These are phyloP conservation scores for Cyanistes caeruleus DNA, from an alignment of 2,113 vertebrate species.

Conservation along the genomic window DNA sequence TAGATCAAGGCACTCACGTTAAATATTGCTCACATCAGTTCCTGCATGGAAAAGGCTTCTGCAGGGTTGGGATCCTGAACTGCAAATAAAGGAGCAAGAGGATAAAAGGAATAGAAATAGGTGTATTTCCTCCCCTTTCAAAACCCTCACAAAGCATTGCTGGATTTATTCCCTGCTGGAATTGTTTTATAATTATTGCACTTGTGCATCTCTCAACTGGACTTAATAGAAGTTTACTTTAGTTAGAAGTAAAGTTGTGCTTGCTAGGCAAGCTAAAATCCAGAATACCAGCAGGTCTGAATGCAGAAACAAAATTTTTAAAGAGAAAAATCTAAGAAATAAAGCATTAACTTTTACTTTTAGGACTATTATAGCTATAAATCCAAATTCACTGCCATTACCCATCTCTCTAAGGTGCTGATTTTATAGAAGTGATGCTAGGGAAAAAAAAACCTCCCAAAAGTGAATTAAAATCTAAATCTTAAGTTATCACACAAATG, in stretches of 20 bases:
- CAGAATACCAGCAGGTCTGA: not conserved
- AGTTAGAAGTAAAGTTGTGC: not conserved
- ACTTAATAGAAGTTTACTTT: not conserved
- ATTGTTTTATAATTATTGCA: not conserved
- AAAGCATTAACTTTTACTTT: not conserved
- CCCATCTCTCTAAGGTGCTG: not conserved
- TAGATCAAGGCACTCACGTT: not conserved
- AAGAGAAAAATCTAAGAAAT: not conserved
- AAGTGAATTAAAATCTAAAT: constrained; percentile 8
- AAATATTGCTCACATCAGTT: not conserved
- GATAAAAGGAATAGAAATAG: not conserved
- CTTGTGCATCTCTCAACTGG: not conserved
- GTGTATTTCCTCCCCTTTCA: not conserved
- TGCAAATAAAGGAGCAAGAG: not conserved
- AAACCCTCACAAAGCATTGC: not conserved
- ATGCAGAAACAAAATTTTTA: not conserved
- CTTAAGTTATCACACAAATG: not conserved
- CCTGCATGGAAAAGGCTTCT: not conserved
- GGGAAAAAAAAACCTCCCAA: not conserved
- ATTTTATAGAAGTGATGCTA: not conserved
- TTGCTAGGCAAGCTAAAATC: not conserved
- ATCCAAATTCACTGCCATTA: not conserved
- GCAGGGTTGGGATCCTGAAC: not conserved
- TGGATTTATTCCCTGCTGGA: not conserved
- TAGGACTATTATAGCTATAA: not conserved